These are phyloP conservation scores for Astreopora myriophthalma DNA, from an alignment of 64 coral and sea anemone species.

Conservation along the genomic window DNA sequence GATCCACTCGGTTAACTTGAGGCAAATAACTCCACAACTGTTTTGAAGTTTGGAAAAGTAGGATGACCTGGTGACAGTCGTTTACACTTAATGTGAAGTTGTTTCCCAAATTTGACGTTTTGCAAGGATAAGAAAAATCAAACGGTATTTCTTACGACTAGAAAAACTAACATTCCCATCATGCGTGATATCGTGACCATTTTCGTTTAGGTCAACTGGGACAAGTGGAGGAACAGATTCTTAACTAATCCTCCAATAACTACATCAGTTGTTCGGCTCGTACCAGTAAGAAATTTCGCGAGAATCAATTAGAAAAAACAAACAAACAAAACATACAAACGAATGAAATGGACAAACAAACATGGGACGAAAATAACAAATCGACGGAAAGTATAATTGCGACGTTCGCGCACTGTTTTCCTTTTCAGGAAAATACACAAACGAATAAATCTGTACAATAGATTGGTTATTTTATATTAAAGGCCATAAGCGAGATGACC, in stretches of 20 bases:
- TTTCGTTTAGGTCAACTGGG: background rate
- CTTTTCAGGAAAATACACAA: background rate
- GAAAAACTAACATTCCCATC: background rate
- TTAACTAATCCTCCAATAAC: too few species aligned
- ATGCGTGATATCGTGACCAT: background rate
- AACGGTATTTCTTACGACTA: background rate
- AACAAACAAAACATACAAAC: background rate
- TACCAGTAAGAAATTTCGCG: background rate
- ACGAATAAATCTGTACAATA: slow-evolving; percentile 18
- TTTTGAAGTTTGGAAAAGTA: background rate
- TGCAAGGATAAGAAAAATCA: background rate
- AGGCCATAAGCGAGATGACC: background rate
- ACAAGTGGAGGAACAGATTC: background rate
- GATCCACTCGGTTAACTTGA: background rate
- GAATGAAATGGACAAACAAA: background rate
- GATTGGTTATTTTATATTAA: slow-evolving; percentile 42
- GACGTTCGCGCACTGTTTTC: background rate
- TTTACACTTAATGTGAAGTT: background rate
- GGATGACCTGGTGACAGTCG: background rate
- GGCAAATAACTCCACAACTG: background rate
- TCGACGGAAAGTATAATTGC: background rate
- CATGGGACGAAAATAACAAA: background rate
- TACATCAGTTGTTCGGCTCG: background rate
- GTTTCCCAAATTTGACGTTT: background rate
- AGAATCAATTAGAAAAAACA: background rate